These are phyloP conservation scores for Cheiracanthium punctorium DNA, from an alignment of 2,888 invertebrate genomes.

Conservation along the genomic window DNA sequence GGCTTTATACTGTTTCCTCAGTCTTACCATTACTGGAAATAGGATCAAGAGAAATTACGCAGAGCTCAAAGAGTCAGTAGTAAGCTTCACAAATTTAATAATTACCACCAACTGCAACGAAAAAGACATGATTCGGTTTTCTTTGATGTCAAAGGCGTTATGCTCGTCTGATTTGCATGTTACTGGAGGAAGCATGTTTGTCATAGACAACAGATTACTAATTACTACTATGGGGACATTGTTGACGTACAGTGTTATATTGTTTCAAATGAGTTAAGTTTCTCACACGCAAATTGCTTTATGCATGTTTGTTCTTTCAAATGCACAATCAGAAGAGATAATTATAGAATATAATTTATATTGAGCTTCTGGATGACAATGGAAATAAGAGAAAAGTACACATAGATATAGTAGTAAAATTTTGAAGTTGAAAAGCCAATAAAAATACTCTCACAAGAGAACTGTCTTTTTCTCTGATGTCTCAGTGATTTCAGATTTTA, in stretches of 20 bases:
- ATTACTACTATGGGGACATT: conserved; percentile 14
- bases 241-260: conserved; percentile 33
- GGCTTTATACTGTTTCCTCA: conserved; percentile 5
- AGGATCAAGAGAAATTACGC: background rate
- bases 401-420: no score
- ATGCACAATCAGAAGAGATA: no score
- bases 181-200: conserved; percentile 42
- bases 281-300: no score
- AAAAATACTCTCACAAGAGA: background rate
- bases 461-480: conserved; percentile 11
- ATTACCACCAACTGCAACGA: background rate
- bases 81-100: background rate
- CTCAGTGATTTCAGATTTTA: no score
- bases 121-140: conserved; percentile 11
- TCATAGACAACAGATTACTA: conserved; percentile 27
- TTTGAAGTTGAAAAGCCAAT: conserved; percentile 4
- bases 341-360: no score
- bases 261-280: conserved; percentile 43
- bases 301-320: no score
- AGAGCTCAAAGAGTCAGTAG: background rate
- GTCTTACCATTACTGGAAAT: conserved; percentile 4
- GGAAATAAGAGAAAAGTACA: no score
- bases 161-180: conserved; percentile 13
- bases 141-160: conserved; percentile 16
- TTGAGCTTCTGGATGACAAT: no score